Percentiles rank a stretch among this genome's conserved stretches.
These are phyloP conservation scores for Platysteira castanea DNA, from an alignment of 2,113 vertebrate genomes.

Conservation along the genomic window DNA sequence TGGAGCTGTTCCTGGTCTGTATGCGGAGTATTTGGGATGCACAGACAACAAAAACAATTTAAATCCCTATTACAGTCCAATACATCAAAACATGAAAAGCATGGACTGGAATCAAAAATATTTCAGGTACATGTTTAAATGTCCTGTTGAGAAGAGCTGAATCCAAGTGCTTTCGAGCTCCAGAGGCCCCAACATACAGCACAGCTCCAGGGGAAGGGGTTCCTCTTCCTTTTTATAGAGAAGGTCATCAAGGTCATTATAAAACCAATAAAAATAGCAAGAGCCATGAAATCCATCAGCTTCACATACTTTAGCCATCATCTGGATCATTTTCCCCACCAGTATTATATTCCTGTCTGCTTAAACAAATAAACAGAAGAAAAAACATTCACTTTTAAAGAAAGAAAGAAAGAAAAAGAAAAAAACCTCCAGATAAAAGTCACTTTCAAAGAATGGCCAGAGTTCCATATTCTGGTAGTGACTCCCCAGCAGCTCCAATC, in stretches of 20 bases:
- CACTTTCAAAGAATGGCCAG: not conserved
- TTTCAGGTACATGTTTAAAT: not conserved
- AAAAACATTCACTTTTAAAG: not conserved
- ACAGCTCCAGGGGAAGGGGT: not conserved
- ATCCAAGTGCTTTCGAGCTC: not conserved
- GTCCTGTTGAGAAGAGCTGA: not conserved
- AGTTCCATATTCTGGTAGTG: not conserved
- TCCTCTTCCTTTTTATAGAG: not conserved
- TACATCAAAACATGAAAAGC: not conserved
- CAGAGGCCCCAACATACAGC: not conserved
- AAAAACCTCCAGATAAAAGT: not conserved
- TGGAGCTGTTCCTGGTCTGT: not conserved
- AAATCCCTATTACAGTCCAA: not conserved
- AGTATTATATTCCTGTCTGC: not conserved
- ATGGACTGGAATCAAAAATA: not conserved
- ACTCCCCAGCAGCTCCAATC: not conserved
- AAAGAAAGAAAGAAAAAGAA: not conserved
- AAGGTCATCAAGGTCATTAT: not conserved
- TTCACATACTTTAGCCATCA: not conserved
- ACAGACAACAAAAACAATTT: not conserved
- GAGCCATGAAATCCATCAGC: not conserved
- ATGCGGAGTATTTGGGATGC: rapidly evolving
- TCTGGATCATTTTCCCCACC: not conserved
- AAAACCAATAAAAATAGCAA: not conserved
- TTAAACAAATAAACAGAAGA: not conserved